Evolutionary conservation across 2,113 vertebrate genomes (phyloP), one percentile per base, ranked within the genome.

Genomic region (Eurypyga helias): DNA sequence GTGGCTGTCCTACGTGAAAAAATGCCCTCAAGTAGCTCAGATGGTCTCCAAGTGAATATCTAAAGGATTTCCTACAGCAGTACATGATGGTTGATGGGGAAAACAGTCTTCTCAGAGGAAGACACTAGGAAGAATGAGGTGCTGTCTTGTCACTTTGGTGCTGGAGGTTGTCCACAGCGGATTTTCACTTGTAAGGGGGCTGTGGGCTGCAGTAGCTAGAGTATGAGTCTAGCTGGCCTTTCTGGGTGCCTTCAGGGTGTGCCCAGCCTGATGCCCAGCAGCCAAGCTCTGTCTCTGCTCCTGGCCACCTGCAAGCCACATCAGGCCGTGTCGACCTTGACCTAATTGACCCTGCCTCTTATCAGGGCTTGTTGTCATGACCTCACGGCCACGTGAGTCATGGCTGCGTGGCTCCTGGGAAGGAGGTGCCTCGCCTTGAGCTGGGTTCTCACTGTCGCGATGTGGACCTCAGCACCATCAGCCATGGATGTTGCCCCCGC

Each of bases 211-310:
- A 65, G 64, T 28, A 70, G 49, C 19, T 81, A 28, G 21, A 48
- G 3, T 45, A 4, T 34, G 70, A 62, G 28, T 48, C 64, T 55
- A 26, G 25, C 51, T 94, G 45, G 28, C 85, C 25, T 46, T 69
- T 73, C n/a, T 33, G 29, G 6, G 3, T 71, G 19, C 51, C 64
- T 73, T 80, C 52, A 57, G 62, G 48, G 48, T 83, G n/a, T 41
- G n/a, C n/a, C 18, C 45, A 78, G 14, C 52, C 19, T 73, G 31
- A 34, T 2, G 2, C 11, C 28, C 3, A 5, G 4, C 1, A 0
- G 23, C 21, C 13, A 1, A 61, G 34, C 34, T 77, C 49, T 48
- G 14, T 24, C 45, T 3, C 0, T 65, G 36, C 54, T 86, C 9
- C 29, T 36, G 14, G 43, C 17, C 41, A 12, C 45, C 49, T 41